These are phyloP conservation scores for Aptenodytes patagonicus DNA, from an alignment of 2,113 vertebrate species.

Conservation along the genomic window DNA sequence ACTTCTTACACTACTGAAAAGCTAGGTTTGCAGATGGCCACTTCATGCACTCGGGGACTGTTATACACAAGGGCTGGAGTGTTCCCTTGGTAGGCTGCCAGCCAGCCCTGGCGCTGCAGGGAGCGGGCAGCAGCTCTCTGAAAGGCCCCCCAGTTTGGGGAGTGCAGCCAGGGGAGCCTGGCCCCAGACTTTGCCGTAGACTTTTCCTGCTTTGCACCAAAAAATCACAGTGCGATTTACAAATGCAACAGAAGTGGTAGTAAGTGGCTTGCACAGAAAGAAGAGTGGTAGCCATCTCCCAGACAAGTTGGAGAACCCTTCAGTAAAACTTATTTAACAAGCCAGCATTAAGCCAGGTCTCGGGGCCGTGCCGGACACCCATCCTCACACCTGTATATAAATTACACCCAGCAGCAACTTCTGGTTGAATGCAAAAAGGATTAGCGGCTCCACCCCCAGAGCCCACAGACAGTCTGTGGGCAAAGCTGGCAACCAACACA, in stretches of 20 bases:
- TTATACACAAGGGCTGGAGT: constrained; percentile 21
- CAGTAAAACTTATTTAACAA: background rate
- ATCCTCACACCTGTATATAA: background rate
- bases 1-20: constrained; percentile 49
- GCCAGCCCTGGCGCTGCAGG: background rate
- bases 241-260: background rate
- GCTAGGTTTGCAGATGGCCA: constrained; percentile 64
- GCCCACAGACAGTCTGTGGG: background rate
- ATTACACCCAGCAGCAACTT: background rate
- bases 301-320: background rate
- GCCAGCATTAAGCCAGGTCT: background rate
- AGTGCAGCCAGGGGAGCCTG: background rate
- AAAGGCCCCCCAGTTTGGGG: background rate
- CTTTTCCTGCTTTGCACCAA: background rate
- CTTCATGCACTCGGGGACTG: constrained; percentile 15
- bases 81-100: constrained; percentile 49
- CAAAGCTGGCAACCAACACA: background rate
- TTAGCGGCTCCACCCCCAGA: background rate
- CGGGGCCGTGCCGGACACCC: rapidly evolving
- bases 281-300: background rate
- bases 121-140: rapidly evolving
- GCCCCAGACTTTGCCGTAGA: background rate
- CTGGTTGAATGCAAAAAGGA: background rate
- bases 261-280: background rate
- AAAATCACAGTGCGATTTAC: background rate